Conservation (phyloP, 2,797 vertebrate genomes). For the Anguilla pacifica region DNA sequence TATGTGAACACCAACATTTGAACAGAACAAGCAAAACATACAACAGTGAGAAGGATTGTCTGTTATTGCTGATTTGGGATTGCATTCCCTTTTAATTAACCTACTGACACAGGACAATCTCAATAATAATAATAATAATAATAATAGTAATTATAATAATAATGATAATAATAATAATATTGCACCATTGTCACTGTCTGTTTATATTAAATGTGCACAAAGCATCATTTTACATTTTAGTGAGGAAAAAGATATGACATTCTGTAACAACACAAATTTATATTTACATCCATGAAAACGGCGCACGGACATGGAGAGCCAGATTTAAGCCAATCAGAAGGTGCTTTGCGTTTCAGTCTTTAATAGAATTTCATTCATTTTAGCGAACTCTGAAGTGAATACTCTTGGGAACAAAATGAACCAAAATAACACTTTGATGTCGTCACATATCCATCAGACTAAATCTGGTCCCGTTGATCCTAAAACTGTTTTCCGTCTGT, state of each 20-base stretch:
- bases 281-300: slow-evolving; percentile 31
- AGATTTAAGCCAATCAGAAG: background rate
- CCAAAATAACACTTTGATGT: slow-evolving; percentile 28
- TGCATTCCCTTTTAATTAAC: slow-evolving; percentile 51
- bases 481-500: slow-evolving; percentile 34
- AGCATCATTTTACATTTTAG: slow-evolving; percentile 41
- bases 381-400: background rate
- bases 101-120: slow-evolving; percentile 43
- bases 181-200: slow-evolving; percentile 27
- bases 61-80: slow-evolving; percentile 69
- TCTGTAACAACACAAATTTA: background rate
- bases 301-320: background rate
- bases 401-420: slow-evolving; percentile 24
- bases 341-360: background rate
- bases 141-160: slow-evolving; percentile 43
- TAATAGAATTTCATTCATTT: background rate
- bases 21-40: slow-evolving; percentile 20
- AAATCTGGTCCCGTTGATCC: background rate
- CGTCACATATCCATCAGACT: background rate
- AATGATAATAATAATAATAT: slow-evolving; percentile 42
- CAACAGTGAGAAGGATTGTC: slow-evolving; percentile 51
- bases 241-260: background rate
- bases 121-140: slow-evolving; percentile 40
- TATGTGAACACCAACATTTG: background rate
- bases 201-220: slow-evolving; percentile 37